phyloP scores from a whole-genome alignment of 2,797 vertebrate species.

The Mormyrops attenuatus region DNA sequence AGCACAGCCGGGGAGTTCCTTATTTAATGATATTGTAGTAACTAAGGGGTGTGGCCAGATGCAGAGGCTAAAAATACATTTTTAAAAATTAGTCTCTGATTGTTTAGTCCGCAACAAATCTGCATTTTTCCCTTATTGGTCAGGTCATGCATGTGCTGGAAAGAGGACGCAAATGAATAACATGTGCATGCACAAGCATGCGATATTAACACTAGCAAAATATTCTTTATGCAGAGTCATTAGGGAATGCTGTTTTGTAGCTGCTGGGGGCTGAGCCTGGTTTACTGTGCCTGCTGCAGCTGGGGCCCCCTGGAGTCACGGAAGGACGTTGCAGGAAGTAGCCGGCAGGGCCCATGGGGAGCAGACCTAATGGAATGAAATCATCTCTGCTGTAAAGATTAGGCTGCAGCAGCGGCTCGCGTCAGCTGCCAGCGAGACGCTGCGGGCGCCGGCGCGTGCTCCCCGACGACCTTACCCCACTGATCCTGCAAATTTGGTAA shows the following conservation, averaged over 20 bases:
- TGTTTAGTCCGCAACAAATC: neutral
- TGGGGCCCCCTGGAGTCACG: conserved; percentile 45
- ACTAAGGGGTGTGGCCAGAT: conserved; percentile 30
- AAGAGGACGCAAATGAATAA: neutral
- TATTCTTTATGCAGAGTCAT: neutral
- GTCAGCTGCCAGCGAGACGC: conserved; percentile 53
- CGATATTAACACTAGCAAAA: neutral
- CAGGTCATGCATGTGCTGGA: neutral
- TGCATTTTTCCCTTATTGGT: neutral
- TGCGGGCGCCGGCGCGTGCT: conserved; percentile 41
- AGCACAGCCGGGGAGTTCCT: neutral
- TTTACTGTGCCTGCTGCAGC: conserved; percentile 53
- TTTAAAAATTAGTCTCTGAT: neutral
- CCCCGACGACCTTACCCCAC: conserved; percentile 51
- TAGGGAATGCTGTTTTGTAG: neutral
- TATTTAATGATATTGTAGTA: conserved; percentile 34
- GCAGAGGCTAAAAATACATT: neutral
- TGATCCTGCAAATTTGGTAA: conserved; percentile 59
- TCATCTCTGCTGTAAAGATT: conserved; percentile 71
- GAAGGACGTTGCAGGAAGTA: conserved; percentile 38
- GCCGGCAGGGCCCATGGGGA: conserved; percentile 55
- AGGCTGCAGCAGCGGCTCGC: conserved; percentile 51
- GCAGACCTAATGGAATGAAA: conserved; percentile 71
- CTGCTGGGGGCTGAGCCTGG: conserved; percentile 44
- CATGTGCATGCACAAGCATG: neutral